phyloP scores from a whole-genome alignment of 23 tunicate species.

The Botrylloides violaceus region DNA sequence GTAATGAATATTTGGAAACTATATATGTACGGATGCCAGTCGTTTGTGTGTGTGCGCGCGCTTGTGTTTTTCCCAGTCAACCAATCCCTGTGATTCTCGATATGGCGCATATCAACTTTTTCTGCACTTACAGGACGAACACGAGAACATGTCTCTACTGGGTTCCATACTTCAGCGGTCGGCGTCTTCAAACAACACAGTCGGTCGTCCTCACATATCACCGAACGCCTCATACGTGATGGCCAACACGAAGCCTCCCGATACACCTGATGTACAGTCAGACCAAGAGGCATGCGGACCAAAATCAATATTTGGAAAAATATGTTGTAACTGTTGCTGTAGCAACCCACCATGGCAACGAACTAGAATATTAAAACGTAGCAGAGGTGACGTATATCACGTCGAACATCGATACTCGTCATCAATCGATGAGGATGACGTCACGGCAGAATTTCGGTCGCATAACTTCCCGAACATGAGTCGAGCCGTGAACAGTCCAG shows the following conservation, averaged over 20 bases:
- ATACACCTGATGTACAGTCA: not conserved
- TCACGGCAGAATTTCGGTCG: conserved; percentile 12
- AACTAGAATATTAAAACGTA: conserved; percentile 19
- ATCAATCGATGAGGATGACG: conserved; percentile 12
- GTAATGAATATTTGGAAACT: too few relatives aligned
- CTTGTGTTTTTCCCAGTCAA: too few relatives aligned
- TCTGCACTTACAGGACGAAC: conserved; percentile 31
- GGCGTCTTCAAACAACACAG: conserved; percentile 1
- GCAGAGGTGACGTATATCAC: conserved; percentile 14
- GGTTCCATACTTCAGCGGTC: conserved; percentile 23
- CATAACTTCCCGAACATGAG: conserved; percentile 1
- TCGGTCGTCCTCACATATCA: conserved; percentile 2
- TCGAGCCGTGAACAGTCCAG: not conserved
- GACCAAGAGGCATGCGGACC: conserved; percentile 10
- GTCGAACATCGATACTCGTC: conserved; percentile 21
- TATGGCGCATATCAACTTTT: too few relatives aligned
- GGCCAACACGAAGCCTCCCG: not conserved
- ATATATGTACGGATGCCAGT: too few relatives aligned
- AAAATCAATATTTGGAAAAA: conserved; percentile 16
- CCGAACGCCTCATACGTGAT: not conserved
- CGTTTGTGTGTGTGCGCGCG: too few relatives aligned
- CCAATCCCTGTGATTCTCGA: too few relatives aligned
- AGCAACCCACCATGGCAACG: conserved; percentile 82
- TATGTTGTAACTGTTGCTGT: conserved; percentile 68
- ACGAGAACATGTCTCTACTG: conserved; percentile 18